Base-by-base conservation (phyloP, 2,797 vertebrate species). In the Diplodus sargus region DNA sequence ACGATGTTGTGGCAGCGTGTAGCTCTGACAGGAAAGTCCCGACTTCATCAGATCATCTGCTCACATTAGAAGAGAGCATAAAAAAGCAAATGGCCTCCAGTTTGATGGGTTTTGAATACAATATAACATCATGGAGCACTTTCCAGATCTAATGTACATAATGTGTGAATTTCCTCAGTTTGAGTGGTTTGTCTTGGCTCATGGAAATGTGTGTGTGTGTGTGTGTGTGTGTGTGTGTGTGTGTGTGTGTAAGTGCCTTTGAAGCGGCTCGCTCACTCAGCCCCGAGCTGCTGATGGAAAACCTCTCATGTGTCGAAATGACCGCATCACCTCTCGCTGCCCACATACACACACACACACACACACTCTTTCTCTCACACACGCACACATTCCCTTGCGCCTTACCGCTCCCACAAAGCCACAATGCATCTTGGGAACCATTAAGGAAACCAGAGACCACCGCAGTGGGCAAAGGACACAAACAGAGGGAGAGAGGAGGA, bases 351-450 rank as follows among this genome's bases (percentile, higher is more conserved):
- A 72, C 72, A 23, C 74, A 51, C 71, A 70, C 70, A 64, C 65
- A 16, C 58, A 20, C 74, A 39, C 80, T 2, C 77, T 3, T 25
- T 15, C 66, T 17, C 49, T 30, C 73, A n/a, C 70, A 12, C 53
- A 65, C 59, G 25, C 80, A 72, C 75, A 79, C 77, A 79, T 81
- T 80, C 87, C 79, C 90, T 62, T 79, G 68, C 76, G 82, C 76
- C 75, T 81, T 79, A 88, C 85, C 78, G 82, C 88, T 87, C 91
- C 91, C 93, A 92, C 87, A 93, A 93, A 94, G 94, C 95, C 95
- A 95, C 94, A 95, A 64, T 93, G 94, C 95, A 95, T 95, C 95
- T 93, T 95, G 95, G 95, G 95, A 95, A 95, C 95, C 94, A 95
- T 95, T 95, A 96, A 92, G 90, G 95, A 95, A 96, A 96, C 92